Percentiles rank a stretch among this genome's conserved stretches.
Evolutionary conservation across 2,113 vertebrate species (phyloP).

Genomic region (Oncorhynchus tshawytscha): DNA sequence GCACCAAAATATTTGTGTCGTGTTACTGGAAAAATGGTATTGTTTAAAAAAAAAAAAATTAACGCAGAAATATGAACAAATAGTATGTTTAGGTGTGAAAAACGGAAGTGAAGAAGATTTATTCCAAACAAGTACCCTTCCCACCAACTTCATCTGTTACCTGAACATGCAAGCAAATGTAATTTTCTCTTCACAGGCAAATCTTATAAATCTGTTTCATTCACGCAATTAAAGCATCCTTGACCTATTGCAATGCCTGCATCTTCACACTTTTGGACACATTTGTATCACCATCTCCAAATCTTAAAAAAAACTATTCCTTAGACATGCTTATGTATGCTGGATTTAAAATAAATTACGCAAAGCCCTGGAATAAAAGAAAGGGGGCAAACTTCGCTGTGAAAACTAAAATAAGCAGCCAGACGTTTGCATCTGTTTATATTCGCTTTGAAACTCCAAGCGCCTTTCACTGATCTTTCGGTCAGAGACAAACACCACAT

Average conservation of each 20-base stretch:
- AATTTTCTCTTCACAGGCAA: not conserved
- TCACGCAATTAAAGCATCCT: not conserved
- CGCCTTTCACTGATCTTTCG: constrained; percentile 20
- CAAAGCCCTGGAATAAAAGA: constrained; percentile 41
- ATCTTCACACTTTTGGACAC: not conserved
- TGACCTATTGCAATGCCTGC: not conserved
- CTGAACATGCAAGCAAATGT: not conserved
- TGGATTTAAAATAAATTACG: constrained; percentile 46
- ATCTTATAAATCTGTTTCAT: not conserved
- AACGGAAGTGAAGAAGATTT: not conserved
- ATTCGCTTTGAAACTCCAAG: constrained; percentile 9
- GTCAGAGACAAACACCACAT: constrained; percentile 27
- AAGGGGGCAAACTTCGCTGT: constrained; percentile 34
- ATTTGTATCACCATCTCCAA: constrained; percentile 16
- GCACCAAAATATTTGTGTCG: no score
- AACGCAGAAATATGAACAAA: constrained; percentile 14
- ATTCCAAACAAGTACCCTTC: not conserved
- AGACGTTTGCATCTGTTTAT: constrained; percentile 37
- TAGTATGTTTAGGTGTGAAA: constrained; percentile 13
- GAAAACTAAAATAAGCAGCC: constrained; percentile 45
- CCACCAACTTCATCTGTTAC: not conserved
- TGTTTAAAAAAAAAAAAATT: no score
- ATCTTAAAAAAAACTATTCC: constrained; percentile 37
- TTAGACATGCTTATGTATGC: constrained; percentile 41
- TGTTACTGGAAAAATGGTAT: no score